These are phyloP conservation scores for Papilio gigon DNA, from an alignment of 2,888 invertebrate genomes.

Conservation along the genomic window DNA sequence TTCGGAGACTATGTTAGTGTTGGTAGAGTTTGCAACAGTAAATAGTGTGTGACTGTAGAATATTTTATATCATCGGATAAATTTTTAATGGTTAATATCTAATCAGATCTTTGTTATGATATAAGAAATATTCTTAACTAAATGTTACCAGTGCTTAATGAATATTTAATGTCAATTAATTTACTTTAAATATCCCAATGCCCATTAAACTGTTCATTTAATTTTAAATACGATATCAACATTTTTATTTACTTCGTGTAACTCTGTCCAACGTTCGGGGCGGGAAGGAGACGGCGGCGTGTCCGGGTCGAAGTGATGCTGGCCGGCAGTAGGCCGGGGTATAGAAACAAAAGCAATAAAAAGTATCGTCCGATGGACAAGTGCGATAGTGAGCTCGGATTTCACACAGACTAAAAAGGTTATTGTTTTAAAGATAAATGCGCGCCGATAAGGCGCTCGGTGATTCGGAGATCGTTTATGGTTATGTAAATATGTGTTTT, in stretches of 20 bases:
- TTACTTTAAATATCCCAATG: conserved; percentile 17
- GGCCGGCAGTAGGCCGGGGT: conserved; percentile 44
- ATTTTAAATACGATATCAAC: conserved; percentile 18
- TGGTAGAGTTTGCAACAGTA: neutral
- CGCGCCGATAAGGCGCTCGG: conserved; percentile 47
- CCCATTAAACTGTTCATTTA: conserved; percentile 27
- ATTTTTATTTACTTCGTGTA: neutral
- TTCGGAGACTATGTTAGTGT: neutral
- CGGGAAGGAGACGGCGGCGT: conserved; percentile 21
- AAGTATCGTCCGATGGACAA: conserved; percentile 49
- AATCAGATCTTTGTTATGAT: conserved; percentile 21
- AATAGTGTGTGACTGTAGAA: neutral
- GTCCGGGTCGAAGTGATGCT: conserved; percentile 12
- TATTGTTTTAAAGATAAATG: conserved; percentile 58
- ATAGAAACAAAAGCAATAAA: conserved; percentile 52
- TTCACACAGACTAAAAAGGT: conserved; percentile 58
- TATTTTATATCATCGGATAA: neutral
- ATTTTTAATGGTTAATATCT: conserved; percentile 1
- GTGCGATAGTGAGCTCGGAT: conserved; percentile 51
- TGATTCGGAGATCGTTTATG: conserved; percentile 44
- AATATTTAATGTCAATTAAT: conserved; percentile 31
- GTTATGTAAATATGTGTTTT: conserved; percentile 58
- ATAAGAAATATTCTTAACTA: conserved; percentile 1
- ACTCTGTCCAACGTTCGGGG: conserved; percentile 6
- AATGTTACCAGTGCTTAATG: conserved; percentile 13